Conservation (phyloP, 2,113 vertebrate species). For the Mus musculus region DNA sequence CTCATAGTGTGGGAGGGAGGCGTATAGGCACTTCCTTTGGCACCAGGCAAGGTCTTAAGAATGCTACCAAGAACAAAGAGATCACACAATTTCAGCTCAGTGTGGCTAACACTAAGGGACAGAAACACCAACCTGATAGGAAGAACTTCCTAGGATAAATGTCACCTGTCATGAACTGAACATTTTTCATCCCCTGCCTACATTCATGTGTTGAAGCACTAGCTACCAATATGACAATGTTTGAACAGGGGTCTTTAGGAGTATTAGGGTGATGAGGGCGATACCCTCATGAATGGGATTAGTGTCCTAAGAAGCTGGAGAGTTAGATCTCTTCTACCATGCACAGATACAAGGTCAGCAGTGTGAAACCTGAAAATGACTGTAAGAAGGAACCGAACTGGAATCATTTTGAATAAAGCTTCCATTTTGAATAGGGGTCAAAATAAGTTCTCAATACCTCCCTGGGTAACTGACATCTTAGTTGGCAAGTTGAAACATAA, state of each 20-base stretch:
- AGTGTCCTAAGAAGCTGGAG: neutral
- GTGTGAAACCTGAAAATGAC: neutral
- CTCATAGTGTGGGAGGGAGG: neutral
- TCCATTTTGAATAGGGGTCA: neutral
- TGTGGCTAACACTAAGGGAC: neutral
- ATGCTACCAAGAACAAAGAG: neutral
- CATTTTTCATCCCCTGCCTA: neutral
- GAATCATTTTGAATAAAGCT: neutral
- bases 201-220: neutral
- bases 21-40: neutral
- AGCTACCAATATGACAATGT: neutral
- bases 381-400: neutral
- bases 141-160: neutral
- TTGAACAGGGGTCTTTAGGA: neutral
- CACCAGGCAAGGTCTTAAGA: neutral
- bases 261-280: neutral
- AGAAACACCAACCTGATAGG: neutral
- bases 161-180: neutral
- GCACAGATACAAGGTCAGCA: neutral
- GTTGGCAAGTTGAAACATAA: neutral
- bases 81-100: neutral
- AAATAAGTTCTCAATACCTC: neutral
- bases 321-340: neutral
- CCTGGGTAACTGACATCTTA: neutral
- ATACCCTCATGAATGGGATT: neutral